Evolutionary conservation across 35 echinoderm and acorn worm species (phyloP).

Genomic region (Chiridota heheva): DNA sequence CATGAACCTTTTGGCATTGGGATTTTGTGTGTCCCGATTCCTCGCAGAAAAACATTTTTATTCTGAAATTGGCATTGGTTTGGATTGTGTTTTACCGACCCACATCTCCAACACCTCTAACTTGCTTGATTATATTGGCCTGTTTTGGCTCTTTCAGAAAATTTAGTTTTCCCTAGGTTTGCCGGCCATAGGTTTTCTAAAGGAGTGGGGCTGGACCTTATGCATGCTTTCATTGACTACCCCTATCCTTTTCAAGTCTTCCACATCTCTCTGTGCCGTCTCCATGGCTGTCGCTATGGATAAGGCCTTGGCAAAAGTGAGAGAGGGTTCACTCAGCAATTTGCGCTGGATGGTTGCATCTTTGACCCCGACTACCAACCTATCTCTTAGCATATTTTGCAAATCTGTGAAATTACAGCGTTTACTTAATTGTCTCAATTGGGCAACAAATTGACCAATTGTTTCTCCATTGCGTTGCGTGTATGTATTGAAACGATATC

Average conservation of each 20-base stretch:
- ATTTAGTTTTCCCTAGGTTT: too few relatives aligned
- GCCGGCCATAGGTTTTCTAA: too few relatives aligned
- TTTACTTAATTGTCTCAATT: slow-evolving; percentile 40
- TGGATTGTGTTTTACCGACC: slow-evolving; percentile 5
- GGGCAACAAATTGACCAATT: slow-evolving; percentile 39
- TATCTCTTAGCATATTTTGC: slow-evolving; percentile 37
- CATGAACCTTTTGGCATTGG: slow-evolving; percentile 4
- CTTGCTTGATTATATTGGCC: too few relatives aligned
- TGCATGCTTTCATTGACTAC: too few relatives aligned
- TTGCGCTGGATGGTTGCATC: slow-evolving; percentile 16
- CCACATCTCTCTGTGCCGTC: background rate
- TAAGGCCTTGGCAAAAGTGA: background rate
- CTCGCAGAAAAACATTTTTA: slow-evolving; percentile 8
- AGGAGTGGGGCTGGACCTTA: too few relatives aligned
- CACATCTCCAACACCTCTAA: slow-evolving; percentile 33
- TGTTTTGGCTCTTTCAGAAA: too few relatives aligned
- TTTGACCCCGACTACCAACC: slow-evolving; percentile 13
- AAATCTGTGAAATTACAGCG: slow-evolving; percentile 24
- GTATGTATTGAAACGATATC: slow-evolving; percentile 33
- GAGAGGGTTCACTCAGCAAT: slow-evolving; percentile 1
- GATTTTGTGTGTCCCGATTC: slow-evolving; percentile 20
- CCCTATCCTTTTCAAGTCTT: too few relatives aligned
- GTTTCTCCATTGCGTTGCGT: slow-evolving; percentile 2
- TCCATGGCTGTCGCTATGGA: background rate
- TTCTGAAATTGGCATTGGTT: background rate